Percentiles rank a stretch among this genome's conserved stretches.
Conservation (phyloP, 2,113 vertebrate species). For the Phocoena phocoena region DNA sequence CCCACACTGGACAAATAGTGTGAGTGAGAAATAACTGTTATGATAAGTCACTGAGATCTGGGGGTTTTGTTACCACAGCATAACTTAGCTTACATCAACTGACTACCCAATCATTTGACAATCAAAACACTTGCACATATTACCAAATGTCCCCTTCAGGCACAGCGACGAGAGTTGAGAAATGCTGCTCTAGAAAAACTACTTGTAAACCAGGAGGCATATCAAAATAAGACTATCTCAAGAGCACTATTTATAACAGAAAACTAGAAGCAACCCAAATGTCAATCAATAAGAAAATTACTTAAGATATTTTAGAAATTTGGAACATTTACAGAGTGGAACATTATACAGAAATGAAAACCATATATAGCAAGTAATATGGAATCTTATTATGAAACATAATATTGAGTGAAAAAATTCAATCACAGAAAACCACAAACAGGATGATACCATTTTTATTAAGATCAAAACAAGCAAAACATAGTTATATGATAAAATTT, state of each 20-base stretch:
- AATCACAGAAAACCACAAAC: not conserved
- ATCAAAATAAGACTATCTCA: not conserved
- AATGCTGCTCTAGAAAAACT: not conserved
- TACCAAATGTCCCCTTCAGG: not conserved
- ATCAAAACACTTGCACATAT: not conserved
- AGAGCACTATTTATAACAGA: not conserved
- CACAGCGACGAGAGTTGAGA: not conserved
- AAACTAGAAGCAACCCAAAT: constrained; percentile 12
- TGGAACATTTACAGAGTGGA: not conserved
- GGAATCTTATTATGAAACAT: not conserved
- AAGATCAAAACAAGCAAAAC: constrained; percentile 17
- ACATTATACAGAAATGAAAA: not conserved
- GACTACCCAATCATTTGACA: not conserved
- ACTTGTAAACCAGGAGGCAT: not conserved
- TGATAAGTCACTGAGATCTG: not conserved
- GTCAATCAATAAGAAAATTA: constrained; percentile 16
- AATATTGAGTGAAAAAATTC: not conserved
- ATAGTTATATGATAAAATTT: not conserved
- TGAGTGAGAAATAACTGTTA: not conserved
- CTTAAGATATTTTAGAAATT: not conserved
- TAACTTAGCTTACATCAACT: not conserved
- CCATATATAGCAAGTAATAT: not conserved
- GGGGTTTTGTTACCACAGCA: not conserved
- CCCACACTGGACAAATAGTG: not conserved
- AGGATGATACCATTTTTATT: not conserved